Conservation (phyloP, 2,888 invertebrate species). For the Eristalis arbustorum region DNA sequence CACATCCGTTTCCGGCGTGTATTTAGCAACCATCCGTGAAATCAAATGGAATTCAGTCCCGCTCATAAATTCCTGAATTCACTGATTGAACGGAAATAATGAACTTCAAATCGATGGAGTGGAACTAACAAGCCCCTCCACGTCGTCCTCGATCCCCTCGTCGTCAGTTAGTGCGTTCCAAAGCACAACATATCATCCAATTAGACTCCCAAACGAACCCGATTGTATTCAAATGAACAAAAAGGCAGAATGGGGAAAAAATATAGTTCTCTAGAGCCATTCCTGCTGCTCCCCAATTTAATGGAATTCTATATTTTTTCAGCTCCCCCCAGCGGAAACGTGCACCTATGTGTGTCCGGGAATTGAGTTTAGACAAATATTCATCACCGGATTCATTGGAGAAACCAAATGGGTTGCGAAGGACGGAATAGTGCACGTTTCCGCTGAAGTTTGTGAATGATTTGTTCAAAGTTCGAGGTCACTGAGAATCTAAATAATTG, state of each 20-base stretch:
- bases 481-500: background rate
- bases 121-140: background rate
- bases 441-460: background rate
- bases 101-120: background rate
- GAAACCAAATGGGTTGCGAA: background rate
- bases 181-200: background rate
- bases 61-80: no score
- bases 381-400: background rate
- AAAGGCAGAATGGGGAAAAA: background rate
- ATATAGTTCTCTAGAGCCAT: background rate
- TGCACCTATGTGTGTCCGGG: background rate
- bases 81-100: no score
- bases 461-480: background rate
- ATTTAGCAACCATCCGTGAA: no score
- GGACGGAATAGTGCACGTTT: background rate
- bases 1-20: no score
- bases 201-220: background rate
- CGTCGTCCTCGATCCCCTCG: no score
- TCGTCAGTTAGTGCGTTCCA: background rate
- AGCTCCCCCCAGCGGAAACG: background rate
- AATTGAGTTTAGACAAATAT: background rate
- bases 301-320: background rate
- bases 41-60: no score
- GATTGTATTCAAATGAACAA: background rate
- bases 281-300: background rate